Evolutionary conservation across 2,797 vertebrate genomes (phyloP).

Genomic region (Eremophila alpestris): DNA sequence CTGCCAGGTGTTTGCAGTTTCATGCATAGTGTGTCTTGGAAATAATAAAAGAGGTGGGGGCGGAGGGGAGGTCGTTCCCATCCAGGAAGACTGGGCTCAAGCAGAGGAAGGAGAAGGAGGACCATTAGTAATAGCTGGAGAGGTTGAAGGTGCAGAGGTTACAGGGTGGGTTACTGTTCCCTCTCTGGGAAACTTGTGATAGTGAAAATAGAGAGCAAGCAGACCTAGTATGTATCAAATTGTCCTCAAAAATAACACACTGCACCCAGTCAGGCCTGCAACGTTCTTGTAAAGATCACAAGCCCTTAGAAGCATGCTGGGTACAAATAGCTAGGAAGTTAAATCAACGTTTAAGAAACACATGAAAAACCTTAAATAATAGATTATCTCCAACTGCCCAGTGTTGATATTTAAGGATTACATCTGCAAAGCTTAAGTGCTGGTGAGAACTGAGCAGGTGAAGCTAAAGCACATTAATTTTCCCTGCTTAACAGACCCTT

Average conservation of each 20-base stretch:
- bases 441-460: background rate
- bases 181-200: background rate
- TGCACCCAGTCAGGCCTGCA: background rate
- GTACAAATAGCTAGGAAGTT: background rate
- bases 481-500: background rate
- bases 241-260: background rate
- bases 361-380: background rate
- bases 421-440: background rate
- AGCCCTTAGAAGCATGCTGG: background rate
- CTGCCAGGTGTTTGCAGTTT: constrained; percentile 75
- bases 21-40: constrained; percentile 17
- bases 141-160: background rate
- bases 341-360: background rate
- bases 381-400: background rate
- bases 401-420: background rate
- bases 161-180: background rate
- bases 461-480: background rate
- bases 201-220: background rate
- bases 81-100: constrained; percentile 21
- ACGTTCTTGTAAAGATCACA: background rate
- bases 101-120: constrained; percentile 27
- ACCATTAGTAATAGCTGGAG: background rate
- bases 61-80: constrained; percentile 44
- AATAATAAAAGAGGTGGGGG: constrained; percentile 57
- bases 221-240: background rate